Evolutionary conservation across 2,888 invertebrate species (phyloP).

Genomic region (Barypeithes pellucidus): DNA sequence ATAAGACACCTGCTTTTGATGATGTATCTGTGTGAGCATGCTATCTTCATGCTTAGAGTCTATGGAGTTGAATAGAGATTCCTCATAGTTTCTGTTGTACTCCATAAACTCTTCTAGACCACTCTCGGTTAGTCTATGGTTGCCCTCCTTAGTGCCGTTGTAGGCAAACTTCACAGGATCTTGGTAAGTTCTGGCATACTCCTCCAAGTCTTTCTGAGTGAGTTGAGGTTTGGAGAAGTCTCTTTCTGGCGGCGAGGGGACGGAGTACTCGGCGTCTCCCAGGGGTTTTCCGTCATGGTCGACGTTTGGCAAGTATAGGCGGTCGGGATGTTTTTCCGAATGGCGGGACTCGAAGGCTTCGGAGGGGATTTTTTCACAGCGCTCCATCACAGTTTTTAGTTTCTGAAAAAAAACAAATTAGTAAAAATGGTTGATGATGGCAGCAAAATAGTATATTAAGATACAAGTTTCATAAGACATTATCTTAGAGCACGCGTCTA

Average conservation of each 20-base stretch:
- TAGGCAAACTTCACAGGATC: slow-evolving; percentile 47
- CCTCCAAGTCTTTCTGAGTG: slow-evolving; percentile 81
- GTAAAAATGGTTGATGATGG: too few relatives aligned
- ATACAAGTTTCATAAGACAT: too few relatives aligned
- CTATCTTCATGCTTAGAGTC: slow-evolving; percentile 69
- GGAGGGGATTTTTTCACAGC: slow-evolving; percentile 77
- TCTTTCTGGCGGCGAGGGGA: slow-evolving; percentile 81
- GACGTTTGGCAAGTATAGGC: slow-evolving; percentile 73
- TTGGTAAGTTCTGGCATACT: slow-evolving; percentile 75
- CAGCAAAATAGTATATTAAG: too few relatives aligned
- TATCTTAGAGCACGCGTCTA: too few relatives aligned
- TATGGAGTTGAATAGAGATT: slow-evolving; percentile 67
- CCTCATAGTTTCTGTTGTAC: slow-evolving; percentile 78
- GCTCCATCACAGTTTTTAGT: slow-evolving; percentile 81
- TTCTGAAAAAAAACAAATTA: slow-evolving; percentile 69
- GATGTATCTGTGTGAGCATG: slow-evolving; percentile 74
- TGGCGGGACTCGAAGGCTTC: slow-evolving; percentile 74
- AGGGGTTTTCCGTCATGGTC: slow-evolving; percentile 78
- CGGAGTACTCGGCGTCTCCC: slow-evolving; percentile 78
- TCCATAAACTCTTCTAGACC: slow-evolving; percentile 78
- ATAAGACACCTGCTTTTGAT: slow-evolving; percentile 83
- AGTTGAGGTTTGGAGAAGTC: slow-evolving; percentile 72
- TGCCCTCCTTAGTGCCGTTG: slow-evolving; percentile 35
- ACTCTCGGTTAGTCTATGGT: slow-evolving; percentile 64
- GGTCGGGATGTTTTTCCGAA: slow-evolving; percentile 68